A percentile compares a stretch with the other conserved stretches of the same genome.
These are phyloP conservation scores for Himalopsyche kuldschensis DNA, from an alignment of 2,888 invertebrate genomes.

Conservation along the genomic window DNA sequence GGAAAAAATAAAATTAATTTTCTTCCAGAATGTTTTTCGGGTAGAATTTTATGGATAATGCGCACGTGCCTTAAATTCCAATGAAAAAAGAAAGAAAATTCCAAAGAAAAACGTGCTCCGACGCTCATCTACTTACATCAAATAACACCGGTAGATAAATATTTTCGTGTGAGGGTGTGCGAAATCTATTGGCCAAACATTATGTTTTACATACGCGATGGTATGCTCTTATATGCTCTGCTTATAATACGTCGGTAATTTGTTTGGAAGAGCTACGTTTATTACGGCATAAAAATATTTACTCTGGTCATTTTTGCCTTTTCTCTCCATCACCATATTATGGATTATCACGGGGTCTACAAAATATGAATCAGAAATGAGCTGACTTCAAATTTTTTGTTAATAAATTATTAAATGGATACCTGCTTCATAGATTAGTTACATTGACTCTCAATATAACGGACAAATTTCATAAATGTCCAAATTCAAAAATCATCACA, in stretches of 20 bases:
- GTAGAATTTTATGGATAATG: background rate
- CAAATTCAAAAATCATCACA: too few relatives aligned
- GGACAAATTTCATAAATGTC: too few relatives aligned
- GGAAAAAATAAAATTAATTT: background rate
- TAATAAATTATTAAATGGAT: too few relatives aligned
- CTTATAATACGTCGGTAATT: background rate
- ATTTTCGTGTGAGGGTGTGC: background rate
- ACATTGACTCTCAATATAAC: too few relatives aligned
- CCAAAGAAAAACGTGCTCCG: background rate
- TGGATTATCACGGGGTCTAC: too few relatives aligned
- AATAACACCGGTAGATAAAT: background rate
- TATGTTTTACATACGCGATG: background rate
- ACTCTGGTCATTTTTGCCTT: too few relatives aligned
- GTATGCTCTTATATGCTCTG: background rate
- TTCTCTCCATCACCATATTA: too few relatives aligned
- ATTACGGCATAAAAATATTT: too few relatives aligned
- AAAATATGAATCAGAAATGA: too few relatives aligned
- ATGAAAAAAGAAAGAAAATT: background rate
- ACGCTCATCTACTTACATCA: background rate
- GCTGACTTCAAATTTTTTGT: too few relatives aligned
- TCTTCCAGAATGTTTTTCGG: background rate
- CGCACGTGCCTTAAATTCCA: background rate
- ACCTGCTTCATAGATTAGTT: too few relatives aligned
- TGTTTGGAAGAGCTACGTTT: background rate
- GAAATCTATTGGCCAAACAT: background rate